Conservation (phyloP, 1,140 invertebrate genomes). For the Drosophila chauvacae region DNA sequence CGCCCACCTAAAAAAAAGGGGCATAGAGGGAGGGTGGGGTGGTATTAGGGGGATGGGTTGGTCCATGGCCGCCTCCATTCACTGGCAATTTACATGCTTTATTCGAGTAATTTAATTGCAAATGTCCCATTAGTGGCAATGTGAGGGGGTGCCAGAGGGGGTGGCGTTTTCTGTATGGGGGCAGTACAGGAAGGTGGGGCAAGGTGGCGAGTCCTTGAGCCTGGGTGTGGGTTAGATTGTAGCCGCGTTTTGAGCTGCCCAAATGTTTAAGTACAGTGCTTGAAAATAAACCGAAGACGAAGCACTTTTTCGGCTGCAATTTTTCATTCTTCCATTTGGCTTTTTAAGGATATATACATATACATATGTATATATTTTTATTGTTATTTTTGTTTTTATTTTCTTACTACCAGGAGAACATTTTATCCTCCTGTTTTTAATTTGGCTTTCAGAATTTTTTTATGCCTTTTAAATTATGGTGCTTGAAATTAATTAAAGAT, state of each 20-base stretch:
- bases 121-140: slow-evolving; percentile 72
- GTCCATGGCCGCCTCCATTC: slow-evolving; percentile 50
- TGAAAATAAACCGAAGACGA: background rate
- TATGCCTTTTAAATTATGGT: background rate
- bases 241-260: slow-evolving; percentile 37
- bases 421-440: background rate
- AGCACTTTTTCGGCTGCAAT: background rate
- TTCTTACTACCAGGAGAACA: background rate
- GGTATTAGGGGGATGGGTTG: background rate
- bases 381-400: background rate
- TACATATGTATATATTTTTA: background rate
- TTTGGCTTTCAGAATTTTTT: background rate
- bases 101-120: slow-evolving; percentile 82
- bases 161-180: background rate
- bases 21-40: background rate
- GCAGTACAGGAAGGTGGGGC: background rate
- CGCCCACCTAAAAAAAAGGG: background rate
- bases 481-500: slow-evolving; percentile 3
- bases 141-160: slow-evolving; percentile 42
- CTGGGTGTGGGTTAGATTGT: slow-evolving; percentile 14
- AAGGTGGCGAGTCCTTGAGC: background rate
- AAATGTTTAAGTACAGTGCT: slow-evolving; percentile 38
- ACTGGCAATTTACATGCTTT: slow-evolving; percentile 82
- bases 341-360: background rate
- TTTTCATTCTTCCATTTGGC: background rate